These are phyloP conservation scores for Anguilla anguilla DNA, from an alignment of 2,797 vertebrate species.

Conservation along the genomic window DNA sequence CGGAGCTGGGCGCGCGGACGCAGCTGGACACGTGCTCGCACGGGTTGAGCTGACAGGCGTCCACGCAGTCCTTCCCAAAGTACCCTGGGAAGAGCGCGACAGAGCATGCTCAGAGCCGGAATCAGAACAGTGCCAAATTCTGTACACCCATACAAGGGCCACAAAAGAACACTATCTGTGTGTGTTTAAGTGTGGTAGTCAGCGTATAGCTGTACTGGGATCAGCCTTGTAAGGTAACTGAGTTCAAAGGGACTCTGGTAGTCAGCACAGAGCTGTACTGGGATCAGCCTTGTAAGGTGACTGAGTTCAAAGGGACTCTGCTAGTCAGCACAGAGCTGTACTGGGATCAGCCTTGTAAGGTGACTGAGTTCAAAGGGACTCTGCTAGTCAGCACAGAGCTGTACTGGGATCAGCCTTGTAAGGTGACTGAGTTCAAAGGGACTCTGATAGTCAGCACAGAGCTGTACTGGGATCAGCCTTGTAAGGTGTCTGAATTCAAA, in stretches of 20 bases:
- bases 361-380: not conserved
- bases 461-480: not conserved
- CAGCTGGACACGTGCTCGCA: conserved; percentile 83
- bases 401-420: not conserved
- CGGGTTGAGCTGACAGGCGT: conserved; percentile 83
- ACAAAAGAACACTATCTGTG: not conserved
- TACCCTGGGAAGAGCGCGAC: conserved; percentile 69
- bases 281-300: too few relatives aligned
- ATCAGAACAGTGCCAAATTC: not conserved
- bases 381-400: not conserved
- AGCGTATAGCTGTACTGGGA: not conserved
- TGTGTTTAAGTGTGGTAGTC: not conserved
- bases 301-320: too few relatives aligned
- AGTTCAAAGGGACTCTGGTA: too few relatives aligned
- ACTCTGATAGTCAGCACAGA: not conserved
- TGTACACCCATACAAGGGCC: conserved; percentile 6
- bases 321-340: conserved; percentile 7
- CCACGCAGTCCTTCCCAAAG: conserved; percentile 81
- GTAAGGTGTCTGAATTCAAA: not conserved
- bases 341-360: not conserved
- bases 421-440: not conserved
- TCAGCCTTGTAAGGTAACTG: not conserved
- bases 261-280: too few relatives aligned
- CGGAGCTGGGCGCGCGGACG: conserved; percentile 67
- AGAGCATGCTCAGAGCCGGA: conserved; percentile 2